phyloP scores from a whole-genome alignment of 1,140 invertebrate genomes.

The Solenopsis fugax region DNA sequence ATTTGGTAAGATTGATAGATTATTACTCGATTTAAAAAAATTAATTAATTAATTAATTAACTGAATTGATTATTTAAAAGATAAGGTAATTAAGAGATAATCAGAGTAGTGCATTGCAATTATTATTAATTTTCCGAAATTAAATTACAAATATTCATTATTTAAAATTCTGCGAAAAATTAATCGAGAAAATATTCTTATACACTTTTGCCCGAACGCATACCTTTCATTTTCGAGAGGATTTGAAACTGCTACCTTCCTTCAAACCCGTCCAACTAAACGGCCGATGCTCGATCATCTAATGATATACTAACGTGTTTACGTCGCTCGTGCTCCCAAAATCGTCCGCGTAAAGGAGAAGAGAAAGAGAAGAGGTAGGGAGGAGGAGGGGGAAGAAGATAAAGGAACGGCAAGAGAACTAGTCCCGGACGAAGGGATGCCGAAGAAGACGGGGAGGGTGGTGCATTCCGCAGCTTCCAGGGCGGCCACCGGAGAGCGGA shows the following conservation, averaged over 20 bases:
- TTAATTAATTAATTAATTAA: too few species aligned
- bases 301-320: conserved; percentile 55
- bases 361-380: neutral
- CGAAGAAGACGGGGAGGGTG: conserved; percentile 52
- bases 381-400: neutral
- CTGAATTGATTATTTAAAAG: too few species aligned
- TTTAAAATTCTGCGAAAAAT: neutral
- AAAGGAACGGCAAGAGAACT: neutral
- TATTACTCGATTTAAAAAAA: too few species aligned
- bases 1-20: too few species aligned
- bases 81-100: neutral
- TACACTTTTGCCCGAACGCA: neutral
- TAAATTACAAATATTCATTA: neutral
- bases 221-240: neutral
- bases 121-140: neutral
- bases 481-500: conserved; percentile 65
- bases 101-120: neutral
- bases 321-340: conserved; percentile 1
- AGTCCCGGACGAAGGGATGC: conserved; percentile 36
- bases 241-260: neutral
- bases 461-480: conserved; percentile 79
- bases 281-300: conserved; percentile 9
- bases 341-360: neutral
- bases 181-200: neutral
- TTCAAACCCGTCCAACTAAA: conserved; percentile 4